Evolutionary conservation across 2,888 invertebrate species (phyloP).

Genomic region (Hyalella azteca): DNA sequence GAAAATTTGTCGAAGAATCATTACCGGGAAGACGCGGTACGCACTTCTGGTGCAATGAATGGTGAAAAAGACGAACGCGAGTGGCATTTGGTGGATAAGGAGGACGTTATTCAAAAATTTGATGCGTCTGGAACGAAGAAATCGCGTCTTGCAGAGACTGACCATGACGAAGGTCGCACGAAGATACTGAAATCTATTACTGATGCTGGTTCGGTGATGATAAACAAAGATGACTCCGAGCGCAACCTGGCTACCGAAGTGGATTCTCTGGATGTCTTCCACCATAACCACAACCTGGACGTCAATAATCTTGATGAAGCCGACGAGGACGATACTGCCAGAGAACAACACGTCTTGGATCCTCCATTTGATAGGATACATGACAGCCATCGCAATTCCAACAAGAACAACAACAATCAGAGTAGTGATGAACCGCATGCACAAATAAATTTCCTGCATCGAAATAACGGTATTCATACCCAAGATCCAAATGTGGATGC

Average conservation of each 20-base stretch:
- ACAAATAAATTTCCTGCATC: too few relatives aligned
- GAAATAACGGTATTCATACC: background rate
- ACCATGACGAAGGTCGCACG: background rate
- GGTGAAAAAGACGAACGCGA: constrained; percentile 5
- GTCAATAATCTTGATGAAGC: constrained; percentile 4
- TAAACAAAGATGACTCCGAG: constrained; percentile 17
- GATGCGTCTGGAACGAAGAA: background rate
- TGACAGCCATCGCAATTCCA: background rate
- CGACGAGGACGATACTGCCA: constrained; percentile 3
- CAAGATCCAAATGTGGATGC: background rate
- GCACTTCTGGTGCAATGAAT: background rate
- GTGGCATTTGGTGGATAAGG: background rate
- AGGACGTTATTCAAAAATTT: background rate
- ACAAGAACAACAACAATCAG: background rate
- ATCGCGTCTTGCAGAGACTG: background rate
- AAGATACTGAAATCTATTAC: background rate
- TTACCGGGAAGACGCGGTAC: too few relatives aligned
- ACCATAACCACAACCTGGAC: constrained; percentile 36
- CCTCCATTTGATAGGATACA: background rate
- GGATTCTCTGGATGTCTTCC: constrained; percentile 28
- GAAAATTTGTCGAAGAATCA: background rate
- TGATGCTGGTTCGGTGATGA: background rate
- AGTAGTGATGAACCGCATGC: too few relatives aligned
- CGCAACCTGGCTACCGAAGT: constrained; percentile 16
- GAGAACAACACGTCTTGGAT: background rate